A percentile compares a stretch with the other conserved stretches of the same genome.
Conservation (phyloP, 2,797 vertebrate species). For the Vipera ursinii region DNA sequence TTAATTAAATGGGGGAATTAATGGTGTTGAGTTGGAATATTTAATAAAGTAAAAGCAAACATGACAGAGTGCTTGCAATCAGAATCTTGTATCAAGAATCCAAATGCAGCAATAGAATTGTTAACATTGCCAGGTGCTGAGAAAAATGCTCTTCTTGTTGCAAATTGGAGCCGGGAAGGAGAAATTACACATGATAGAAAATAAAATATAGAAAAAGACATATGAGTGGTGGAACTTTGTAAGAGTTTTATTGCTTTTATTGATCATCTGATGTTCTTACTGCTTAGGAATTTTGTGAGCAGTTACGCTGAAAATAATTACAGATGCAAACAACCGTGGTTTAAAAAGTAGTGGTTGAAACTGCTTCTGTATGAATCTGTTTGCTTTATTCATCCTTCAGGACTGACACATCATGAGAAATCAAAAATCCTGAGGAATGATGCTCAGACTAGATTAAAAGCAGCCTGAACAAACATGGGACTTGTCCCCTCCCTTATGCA, state of each 20-base stretch:
- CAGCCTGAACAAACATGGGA: not conserved
- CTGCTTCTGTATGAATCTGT: not conserved
- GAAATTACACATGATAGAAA: not conserved
- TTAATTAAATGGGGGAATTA: constrained; percentile 26
- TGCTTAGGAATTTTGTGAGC: not conserved
- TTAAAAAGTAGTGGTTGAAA: not conserved
- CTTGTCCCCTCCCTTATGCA: not conserved
- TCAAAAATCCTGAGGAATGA: not conserved
- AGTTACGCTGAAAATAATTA: not conserved
- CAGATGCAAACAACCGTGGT: not conserved
- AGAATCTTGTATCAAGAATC: not conserved
- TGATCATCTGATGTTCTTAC: not conserved
- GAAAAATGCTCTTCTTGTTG: not conserved
- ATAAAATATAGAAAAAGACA: not conserved
- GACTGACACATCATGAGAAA: not conserved
- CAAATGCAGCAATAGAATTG: not conserved
- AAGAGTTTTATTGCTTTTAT: not conserved
- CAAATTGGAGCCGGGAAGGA: no score
- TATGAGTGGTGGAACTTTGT: not conserved
- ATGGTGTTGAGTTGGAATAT: not conserved
- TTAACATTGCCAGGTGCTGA: not conserved
- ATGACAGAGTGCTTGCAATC: constrained; percentile 11
- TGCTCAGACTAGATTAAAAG: not conserved
- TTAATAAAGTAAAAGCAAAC: constrained; percentile 18
- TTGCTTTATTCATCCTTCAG: not conserved